A percentile compares a stretch with the other conserved stretches of the same genome.
These are phyloP conservation scores for Loriculus beryllinus DNA, from an alignment of 2,797 vertebrate species.

Conservation along the genomic window DNA sequence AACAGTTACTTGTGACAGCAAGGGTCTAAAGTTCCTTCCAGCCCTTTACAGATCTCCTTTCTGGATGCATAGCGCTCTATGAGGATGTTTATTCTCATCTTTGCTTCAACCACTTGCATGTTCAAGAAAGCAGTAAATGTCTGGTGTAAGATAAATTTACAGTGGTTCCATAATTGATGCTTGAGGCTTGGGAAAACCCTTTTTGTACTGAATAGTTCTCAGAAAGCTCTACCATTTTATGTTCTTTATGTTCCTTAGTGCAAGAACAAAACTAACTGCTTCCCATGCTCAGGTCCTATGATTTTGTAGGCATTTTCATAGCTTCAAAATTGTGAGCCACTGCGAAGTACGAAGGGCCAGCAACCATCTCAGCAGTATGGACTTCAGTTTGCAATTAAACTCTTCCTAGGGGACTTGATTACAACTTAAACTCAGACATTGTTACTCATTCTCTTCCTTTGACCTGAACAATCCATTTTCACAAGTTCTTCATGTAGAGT, in stretches of 20 bases:
- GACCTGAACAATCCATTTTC: conserved; percentile 95
- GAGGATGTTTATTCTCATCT: not conserved
- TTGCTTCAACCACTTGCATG: not conserved
- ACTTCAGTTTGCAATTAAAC: not conserved
- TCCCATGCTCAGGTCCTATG: not conserved
- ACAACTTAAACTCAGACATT: conserved; percentile 9
- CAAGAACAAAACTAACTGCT: not conserved
- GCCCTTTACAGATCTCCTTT: not conserved
- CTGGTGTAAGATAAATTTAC: not conserved
- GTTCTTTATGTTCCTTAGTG: not conserved
- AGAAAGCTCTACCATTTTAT: not conserved
- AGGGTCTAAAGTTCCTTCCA: not conserved
- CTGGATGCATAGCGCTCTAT: not conserved
- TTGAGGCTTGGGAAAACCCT: not conserved
- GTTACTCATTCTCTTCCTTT: conserved; percentile 96
- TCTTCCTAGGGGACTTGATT: not conserved
- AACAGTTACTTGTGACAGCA: not conserved
- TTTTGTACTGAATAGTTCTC: not conserved
- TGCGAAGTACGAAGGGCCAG: not conserved
- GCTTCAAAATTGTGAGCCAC: not conserved
- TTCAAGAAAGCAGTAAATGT: not conserved
- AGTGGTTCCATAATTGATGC: not conserved
- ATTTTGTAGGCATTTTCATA: not conserved
- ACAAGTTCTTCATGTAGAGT: conserved; percentile 97
- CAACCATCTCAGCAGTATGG: not conserved